Evolutionary conservation across 2,888 invertebrate species (phyloP), one percentile per base, ranked within the genome.

Genomic region (Rhyacophila evoluta): DNA sequence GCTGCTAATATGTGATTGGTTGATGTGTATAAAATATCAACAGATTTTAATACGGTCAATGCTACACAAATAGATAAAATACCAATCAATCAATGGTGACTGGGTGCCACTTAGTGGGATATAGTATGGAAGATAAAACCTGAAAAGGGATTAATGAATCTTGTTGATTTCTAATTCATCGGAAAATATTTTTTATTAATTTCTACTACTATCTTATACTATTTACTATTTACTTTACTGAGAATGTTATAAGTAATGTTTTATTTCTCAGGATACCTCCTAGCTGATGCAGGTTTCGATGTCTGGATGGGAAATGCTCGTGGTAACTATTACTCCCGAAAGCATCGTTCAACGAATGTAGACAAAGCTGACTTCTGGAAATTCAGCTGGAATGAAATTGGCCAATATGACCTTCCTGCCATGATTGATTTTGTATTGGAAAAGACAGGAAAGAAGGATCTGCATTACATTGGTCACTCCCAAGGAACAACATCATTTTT

Each of bases 381-480:
- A 79, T 91, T 87, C 85, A 94, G 94, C 83, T 95, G 93, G 92
- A 93, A 95, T 85, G 94, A 96, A 84, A 94, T 95, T 86, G 95
- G 94, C 0, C 86, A 88, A 79, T 92, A 92, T 84, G 96, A 97
- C 85, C 84, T 95, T 0, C 94, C 95, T 5, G 93, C 94, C 0
- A 93, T 92, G 89, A 91, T 96, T 28, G 93, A 95, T 84, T 91
- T 93, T 84, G 88, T 93, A 11, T 84, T 92, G 1, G 84, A 85
- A 27, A 86, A 86, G 37, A 93, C 93, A 0, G 88, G 90, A 0
- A 88, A 90, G 25, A 79, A 88, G 1, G 89, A 91, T 79, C 83
- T 95, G 0, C 91, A 92, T 82, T 95, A 94, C 85, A 86, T 94
- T 1, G 95, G 94, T 0, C 94, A 95, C 85, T 95, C 94, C 5